Evolutionary conservation across 2,797 vertebrate species (phyloP), one percentile per base, ranked within the genome.

Genomic region (Sparidentex hasta): DNA sequence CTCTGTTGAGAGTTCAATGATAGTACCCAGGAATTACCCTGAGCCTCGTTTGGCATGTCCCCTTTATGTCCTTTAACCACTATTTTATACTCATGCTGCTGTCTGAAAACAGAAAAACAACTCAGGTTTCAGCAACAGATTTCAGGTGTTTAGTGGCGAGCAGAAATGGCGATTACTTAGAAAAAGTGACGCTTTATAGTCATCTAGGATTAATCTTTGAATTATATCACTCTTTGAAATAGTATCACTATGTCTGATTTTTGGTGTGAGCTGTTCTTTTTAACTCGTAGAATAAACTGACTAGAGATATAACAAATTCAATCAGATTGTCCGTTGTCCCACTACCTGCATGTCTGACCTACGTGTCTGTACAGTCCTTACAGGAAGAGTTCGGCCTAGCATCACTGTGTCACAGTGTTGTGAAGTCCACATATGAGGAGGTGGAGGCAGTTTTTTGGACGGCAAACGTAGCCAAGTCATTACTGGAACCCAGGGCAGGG

Each of bases 401-500:
- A 25, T 43, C 47, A n/a, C 8, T 23, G 12, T 55, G 68, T 48
- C n/a, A 27, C 48, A 47, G 3, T 38, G 25, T 66, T 51, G 23
- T 58, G 4, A 56, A 41, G 74, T 75, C 71, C 68, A 59, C 67
- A 55, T 8, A 57, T 0, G 38, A 57, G 64, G 77, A 72, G 66
- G 59, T 44, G 62, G 43, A 17, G 38, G 57, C 55, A 18, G 64
- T 59, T 77, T 79, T 80, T 58, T 74, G 52, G 52, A 75, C 66
- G 57, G 55, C 64, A 43, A 44, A 50, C 29, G 1, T 43, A 74
- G 84, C 82, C 83, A 86, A 81, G 82, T 33, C 52, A 23, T 90
- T 85, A 66, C 82, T 85, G 84, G 86, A 85, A 85, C 13, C 50
- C 55, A 62, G 84, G 57, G 74, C 65, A 29, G 63, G 63, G 51